Base-by-base conservation (phyloP, 2,797 vertebrate species). In the Sebastes aleutianus region DNA sequence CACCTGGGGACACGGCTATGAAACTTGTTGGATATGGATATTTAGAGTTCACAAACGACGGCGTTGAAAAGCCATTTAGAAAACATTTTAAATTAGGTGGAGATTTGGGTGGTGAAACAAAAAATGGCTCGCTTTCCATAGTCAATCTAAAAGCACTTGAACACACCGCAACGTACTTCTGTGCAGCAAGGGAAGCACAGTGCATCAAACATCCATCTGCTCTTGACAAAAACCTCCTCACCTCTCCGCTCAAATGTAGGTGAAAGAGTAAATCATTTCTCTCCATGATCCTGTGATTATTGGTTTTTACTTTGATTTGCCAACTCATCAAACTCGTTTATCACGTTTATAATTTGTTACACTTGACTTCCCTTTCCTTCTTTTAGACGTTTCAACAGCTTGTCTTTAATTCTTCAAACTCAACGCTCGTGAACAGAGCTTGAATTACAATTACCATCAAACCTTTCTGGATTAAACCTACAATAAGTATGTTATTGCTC, bases 151-250 rank as follows among this genome's bases (percentile, higher is more conserved):
- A 18, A 4, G 53, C 32, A 14, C 5, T 26, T 20, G 61, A 66
- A 54, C 34, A 85, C 69, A 71, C 11, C 0, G 77, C 71, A 12
- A 16, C 47, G 1, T 87, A 81, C 64, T 74, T 67, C 64, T 86
- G 85, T 68, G 39, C 70, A 58, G 87, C 79, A 80, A 80, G 13
- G 39, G 13, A 78, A 13, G n/a, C 90, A 89, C 87, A 85, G 84
- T 75, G 14, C 10, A 31, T 59, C 74, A 83, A 71, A 73, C 65
- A 22, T 5, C 54, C 74, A 76, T 7, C 74, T 84, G 79, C 43
- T 72, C 69, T 12, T 27, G 18, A 83, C 87, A 71, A 85, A 91
- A 91, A 88, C 83, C 74, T 78, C 5, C 14, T 20, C 4, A 7
- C 5, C 50, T 4, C 22, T 8, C 20, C 11, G 4, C 31, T 39